Percentiles rank a stretch among this genome's conserved stretches.
These are phyloP conservation scores for Chiridota heheva DNA, from an alignment of 35 echinoderm and acorn worm genomes.

Conservation along the genomic window DNA sequence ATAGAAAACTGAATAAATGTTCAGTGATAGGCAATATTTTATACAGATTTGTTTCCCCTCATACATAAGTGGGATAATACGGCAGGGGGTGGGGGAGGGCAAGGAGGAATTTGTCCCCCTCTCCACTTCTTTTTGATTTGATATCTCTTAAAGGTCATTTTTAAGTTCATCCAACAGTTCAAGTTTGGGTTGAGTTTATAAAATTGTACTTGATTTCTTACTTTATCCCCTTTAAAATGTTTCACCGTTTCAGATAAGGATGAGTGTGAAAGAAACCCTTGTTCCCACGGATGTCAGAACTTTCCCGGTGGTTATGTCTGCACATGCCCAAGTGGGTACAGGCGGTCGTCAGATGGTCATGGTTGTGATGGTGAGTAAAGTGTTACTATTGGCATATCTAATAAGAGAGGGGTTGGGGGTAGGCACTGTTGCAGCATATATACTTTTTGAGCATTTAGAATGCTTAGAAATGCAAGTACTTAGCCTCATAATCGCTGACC, in stretches of 20 bases:
- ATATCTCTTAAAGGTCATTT: no score
- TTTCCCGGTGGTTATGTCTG: slow-evolving; percentile 60
- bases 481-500: slow-evolving; percentile 17
- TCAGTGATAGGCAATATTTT: no score
- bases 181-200: no score
- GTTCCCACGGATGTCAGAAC: slow-evolving; percentile 68
- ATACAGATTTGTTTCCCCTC: no score
- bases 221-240: neutral
- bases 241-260: slow-evolving; percentile 55
- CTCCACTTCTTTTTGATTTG: no score
- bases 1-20: no score
- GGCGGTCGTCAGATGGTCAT: neutral
- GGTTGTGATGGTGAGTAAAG: slow-evolving; percentile 32
- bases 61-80: no score
- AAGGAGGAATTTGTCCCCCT: no score
- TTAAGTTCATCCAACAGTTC: no score
- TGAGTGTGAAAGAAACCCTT: slow-evolving; percentile 48
- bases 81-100: no score
- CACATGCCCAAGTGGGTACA: slow-evolving; percentile 56
- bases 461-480: neutral
- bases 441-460: neutral
- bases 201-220: no score
- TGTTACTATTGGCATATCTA: neutral
- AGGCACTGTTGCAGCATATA: neutral
- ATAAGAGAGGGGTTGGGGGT: neutral